These are phyloP conservation scores for Pagetopsis macropterus DNA, from an alignment of 2,797 vertebrate species.

Conservation along the genomic window DNA sequence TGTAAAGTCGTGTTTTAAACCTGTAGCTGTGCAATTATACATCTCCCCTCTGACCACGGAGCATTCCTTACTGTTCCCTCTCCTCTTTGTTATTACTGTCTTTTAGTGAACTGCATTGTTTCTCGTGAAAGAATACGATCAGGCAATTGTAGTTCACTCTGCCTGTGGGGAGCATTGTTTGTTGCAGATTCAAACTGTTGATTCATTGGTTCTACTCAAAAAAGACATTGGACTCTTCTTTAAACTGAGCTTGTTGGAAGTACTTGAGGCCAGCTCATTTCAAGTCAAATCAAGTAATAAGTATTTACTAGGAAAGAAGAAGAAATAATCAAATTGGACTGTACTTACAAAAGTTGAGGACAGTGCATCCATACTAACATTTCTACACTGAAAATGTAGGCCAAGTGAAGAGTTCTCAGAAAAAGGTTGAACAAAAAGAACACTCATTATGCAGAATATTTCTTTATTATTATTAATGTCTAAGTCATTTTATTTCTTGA, in stretches of 20 bases:
- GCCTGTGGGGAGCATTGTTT: slow-evolving; percentile 38
- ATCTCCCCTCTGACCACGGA: slow-evolving; percentile 2
- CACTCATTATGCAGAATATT: not conserved
- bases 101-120: slow-evolving; percentile 29
- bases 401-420: not conserved
- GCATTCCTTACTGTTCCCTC: slow-evolving; percentile 11
- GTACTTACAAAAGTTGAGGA: not conserved
- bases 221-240: slow-evolving; percentile 25
- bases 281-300: not conserved
- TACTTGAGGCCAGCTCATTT: too few relatives aligned
- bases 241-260: slow-evolving; percentile 3
- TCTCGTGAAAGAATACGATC: slow-evolving; percentile 20
- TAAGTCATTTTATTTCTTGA: not conserved
- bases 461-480: not conserved
- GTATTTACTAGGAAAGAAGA: not conserved
- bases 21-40: slow-evolving; percentile 15
- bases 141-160: slow-evolving; percentile 16
- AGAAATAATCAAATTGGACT: not conserved
- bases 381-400: not conserved
- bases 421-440: not conserved
- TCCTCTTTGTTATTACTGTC: slow-evolving; percentile 13
- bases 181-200: slow-evolving; percentile 45
- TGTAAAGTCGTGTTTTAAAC: slow-evolving; percentile 15
- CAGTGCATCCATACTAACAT: too few relatives aligned
- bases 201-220: slow-evolving; percentile 33